Evolutionary conservation across 2,113 vertebrate genomes (phyloP).

Genomic region (Cairina moschata): DNA sequence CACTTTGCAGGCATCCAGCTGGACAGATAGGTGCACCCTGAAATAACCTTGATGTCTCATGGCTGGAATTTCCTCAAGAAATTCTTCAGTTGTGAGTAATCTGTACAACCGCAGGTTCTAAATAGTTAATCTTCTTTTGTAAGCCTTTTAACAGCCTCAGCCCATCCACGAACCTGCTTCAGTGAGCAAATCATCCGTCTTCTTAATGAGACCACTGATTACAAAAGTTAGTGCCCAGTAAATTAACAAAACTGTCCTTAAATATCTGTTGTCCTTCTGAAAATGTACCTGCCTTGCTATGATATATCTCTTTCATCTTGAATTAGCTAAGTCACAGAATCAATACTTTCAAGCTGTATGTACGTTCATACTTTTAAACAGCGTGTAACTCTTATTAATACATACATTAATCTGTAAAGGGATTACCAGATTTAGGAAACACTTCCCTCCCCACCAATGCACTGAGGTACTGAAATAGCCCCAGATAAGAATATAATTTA

Average conservation of each 20-base stretch:
- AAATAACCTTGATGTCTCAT: slow-evolving; percentile 32
- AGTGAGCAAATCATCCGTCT: slow-evolving; percentile 45
- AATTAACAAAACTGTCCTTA: slow-evolving; percentile 27
- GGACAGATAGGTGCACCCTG: neutral
- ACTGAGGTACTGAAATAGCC: neutral
- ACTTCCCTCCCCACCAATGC: neutral
- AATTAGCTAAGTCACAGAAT: neutral
- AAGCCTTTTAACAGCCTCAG: slow-evolving; percentile 44
- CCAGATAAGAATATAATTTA: neutral
- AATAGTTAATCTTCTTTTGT: neutral
- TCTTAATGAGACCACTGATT: slow-evolving; percentile 24
- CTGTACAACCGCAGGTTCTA: neutral
- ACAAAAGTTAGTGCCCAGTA: slow-evolving; percentile 4
- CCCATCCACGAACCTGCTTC: neutral
- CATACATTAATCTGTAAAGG: neutral
- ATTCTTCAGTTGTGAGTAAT: neutral
- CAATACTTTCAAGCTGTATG: neutral
- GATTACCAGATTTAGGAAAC: slow-evolving; percentile 8
- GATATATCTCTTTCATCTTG: neutral
- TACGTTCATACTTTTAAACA: neutral
- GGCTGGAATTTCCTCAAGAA: slow-evolving; percentile 51
- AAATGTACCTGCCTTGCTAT: neutral
- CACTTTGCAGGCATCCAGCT: neutral
- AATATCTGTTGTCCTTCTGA: neutral
- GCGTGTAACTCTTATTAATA: neutral